These are phyloP conservation scores for Criorhina ranunculi DNA, from an alignment of 2,888 invertebrate genomes.

Conservation along the genomic window DNA sequence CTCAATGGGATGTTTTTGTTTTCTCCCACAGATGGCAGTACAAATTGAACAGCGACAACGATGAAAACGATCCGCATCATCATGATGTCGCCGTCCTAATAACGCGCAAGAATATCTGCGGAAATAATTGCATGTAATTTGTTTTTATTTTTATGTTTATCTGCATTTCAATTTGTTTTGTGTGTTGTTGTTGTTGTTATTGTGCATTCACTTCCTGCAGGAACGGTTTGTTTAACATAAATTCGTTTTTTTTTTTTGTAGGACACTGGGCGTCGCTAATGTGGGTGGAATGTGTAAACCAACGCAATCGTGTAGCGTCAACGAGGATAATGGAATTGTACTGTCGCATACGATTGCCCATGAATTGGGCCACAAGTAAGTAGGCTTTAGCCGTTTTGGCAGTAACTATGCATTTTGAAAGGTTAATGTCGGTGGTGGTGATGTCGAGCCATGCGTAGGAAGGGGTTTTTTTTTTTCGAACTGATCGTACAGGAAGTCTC, in stretches of 20 bases:
- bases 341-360: conserved; percentile 95
- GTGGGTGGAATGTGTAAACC: conserved; percentile 95
- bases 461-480: conserved; percentile 56
- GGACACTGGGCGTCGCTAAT: conserved; percentile 94
- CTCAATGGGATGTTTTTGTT: conserved; percentile 19
- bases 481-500: conserved; percentile 32
- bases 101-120: conserved; percentile 91
- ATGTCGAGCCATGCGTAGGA: conserved; percentile 59
- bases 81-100: conserved; percentile 95
- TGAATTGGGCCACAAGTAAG: conserved; percentile 96
- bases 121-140: conserved; percentile 84
- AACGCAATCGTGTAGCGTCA: conserved; percentile 93
- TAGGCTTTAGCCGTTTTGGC: conserved; percentile 78
- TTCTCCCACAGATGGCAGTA: conserved; percentile 88
- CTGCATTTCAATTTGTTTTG: conserved; percentile 34
- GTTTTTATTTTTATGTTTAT: conserved; percentile 37
- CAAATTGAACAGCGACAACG: conserved; percentile 87
- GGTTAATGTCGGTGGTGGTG: conserved; percentile 45
- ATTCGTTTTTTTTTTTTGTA: conserved; percentile 80
- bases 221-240: conserved; percentile 68
- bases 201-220: conserved; percentile 53
- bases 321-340: conserved; percentile 95
- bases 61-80: conserved; percentile 93
- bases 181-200: conserved; percentile 10
- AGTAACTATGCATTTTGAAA: conserved; percentile 55